Base-by-base conservation (phyloP, 2,113 vertebrate species). In the Otis tarda region DNA sequence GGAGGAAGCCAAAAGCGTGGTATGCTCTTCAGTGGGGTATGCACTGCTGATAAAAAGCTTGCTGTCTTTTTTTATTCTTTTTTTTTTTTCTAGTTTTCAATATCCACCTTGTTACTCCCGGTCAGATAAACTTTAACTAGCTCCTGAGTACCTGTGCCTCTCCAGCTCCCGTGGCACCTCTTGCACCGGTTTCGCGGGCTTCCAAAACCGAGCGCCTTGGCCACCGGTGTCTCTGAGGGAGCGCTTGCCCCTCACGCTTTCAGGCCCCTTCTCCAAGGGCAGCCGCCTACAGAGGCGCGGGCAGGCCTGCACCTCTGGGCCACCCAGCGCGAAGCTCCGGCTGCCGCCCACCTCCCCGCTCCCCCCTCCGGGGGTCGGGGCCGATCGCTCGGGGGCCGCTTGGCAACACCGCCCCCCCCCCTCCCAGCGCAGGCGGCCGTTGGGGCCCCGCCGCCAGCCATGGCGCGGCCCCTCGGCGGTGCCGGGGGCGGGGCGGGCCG, bases 1-100 rank as follows among this genome's bases (percentile, higher is more conserved):
- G 1, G 43, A 2, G 43, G 0, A 3, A 39, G 30, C 6, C 2
- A 12, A 7, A 17, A 28, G 17, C 0, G 27, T 0, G 47, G 18
- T 50, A 5, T 1, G 7, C 37, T n/a, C 47, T 4, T 9, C 6
- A 3, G 3, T 5, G 2, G 22, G 27, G 12, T 10, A 13, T 0
- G 37, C 16, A 3, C 25, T 6, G 43, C 56, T 41, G 24, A 12
- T 0, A 1, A 23, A 19, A 4, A 12, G 9, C 65, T 9, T 5
- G 16, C 28, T 22, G 23, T 9, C 14, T 5, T 1, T 2, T 12
- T 50, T 60, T 13, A 12, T 37, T 3, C 14, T 23, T 12, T 2
- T 16, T 12, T 2, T 16, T 17, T 17, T 20, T n/a, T 17, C 8
- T 25, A 43, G 9, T 7, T 47, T 14, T 5, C 83, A 20, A 2